Evolutionary conservation across 1,140 invertebrate species (phyloP).

Genomic region (Littorina saxatilis): DNA sequence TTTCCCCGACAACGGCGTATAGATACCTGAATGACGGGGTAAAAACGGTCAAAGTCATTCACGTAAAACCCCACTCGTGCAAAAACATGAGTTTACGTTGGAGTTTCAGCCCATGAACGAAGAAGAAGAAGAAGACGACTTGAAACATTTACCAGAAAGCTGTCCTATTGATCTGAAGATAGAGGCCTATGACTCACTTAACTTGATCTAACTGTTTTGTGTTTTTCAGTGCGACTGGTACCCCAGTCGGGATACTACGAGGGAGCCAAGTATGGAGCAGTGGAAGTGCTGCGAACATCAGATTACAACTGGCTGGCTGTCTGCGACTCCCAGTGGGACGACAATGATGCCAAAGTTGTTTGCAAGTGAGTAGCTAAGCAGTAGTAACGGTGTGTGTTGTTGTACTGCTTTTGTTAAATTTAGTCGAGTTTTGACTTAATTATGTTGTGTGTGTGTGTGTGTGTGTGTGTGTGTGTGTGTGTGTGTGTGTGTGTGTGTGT

Average conservation of each 20-base stretch:
- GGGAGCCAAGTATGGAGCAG: neutral
- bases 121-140: too few relatives aligned
- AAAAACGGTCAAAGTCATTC: too few relatives aligned
- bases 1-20: too few relatives aligned
- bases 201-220: conserved; percentile 1
- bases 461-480: neutral
- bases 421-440: neutral
- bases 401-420: neutral
- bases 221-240: neutral
- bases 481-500: neutral
- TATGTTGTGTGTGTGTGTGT: neutral
- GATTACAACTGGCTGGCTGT: conserved; percentile 54
- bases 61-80: too few relatives aligned
- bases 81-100: too few relatives aligned
- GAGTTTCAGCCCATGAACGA: too few relatives aligned
- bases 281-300: neutral
- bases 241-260: neutral
- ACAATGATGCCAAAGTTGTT: conserved; percentile 56
- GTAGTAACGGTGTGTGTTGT: neutral
- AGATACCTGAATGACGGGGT: too few relatives aligned
- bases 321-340: conserved; percentile 61
- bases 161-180: too few relatives aligned
- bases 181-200: too few relatives aligned
- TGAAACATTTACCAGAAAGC: too few relatives aligned
- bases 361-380: conserved; percentile 35